phyloP scores from a whole-genome alignment of 2,797 vertebrate species.

The Sarcophilus harrisii region DNA sequence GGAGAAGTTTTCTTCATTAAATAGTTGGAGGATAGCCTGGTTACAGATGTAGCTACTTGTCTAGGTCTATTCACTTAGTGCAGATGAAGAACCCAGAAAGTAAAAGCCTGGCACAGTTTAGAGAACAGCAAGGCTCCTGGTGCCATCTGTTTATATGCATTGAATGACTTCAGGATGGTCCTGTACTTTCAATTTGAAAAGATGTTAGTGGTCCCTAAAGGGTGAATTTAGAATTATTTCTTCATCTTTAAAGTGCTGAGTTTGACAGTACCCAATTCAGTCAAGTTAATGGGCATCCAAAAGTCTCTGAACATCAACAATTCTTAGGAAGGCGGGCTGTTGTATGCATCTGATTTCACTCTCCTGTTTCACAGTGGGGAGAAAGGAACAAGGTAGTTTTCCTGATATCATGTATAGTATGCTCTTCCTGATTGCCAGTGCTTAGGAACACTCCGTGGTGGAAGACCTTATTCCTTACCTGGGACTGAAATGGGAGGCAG shows the following conservation, averaged over 20 bases:
- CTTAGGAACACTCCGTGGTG: background rate
- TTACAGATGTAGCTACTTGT: background rate
- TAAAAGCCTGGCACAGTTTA: background rate
- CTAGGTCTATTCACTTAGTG: background rate
- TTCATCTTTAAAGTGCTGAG: background rate
- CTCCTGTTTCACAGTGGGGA: background rate
- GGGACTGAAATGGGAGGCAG: background rate
- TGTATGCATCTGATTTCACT: background rate
- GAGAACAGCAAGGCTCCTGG: background rate
- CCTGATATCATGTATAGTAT: background rate
- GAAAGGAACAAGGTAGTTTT: background rate
- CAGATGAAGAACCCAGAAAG: too few species aligned
- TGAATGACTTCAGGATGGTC: background rate
- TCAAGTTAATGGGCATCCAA: background rate
- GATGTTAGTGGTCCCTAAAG: background rate
- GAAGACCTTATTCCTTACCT: background rate
- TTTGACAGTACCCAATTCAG: background rate
- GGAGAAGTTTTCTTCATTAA: background rate
- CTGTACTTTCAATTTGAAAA: background rate
- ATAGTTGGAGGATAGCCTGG: rapidly evolving
- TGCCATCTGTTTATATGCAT: background rate
- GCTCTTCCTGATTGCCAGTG: background rate
- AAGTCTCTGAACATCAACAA: background rate
- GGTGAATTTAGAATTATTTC: background rate
- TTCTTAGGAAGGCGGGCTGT: background rate